Conservation (phyloP, 2,113 vertebrate genomes). For the Xenus cinereus region DNA sequence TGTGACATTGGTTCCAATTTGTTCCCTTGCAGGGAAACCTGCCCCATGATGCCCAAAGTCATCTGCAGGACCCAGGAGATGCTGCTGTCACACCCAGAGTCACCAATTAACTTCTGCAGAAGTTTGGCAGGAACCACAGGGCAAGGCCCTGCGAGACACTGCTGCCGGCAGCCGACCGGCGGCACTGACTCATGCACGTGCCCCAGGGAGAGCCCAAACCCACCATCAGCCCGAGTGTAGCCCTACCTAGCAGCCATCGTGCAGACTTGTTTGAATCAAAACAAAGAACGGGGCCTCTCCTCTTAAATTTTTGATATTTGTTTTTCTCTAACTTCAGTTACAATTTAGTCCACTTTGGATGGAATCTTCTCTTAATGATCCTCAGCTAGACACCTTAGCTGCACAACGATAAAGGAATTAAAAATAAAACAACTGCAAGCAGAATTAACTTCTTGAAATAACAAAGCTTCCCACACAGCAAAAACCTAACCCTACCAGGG, state of each 20-base stretch:
- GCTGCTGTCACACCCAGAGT: not conserved
- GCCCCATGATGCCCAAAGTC: not conserved
- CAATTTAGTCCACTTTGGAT: not conserved
- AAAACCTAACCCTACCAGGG: not conserved
- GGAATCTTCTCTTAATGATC: not conserved
- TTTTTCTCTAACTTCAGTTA: not conserved
- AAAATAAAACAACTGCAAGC: not conserved
- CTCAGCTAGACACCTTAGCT: not conserved
- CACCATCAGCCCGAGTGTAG: not conserved
- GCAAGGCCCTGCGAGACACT: not conserved
- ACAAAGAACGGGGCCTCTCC: not conserved
- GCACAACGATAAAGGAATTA: not conserved
- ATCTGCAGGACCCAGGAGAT: not conserved
- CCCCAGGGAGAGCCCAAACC: not conserved
- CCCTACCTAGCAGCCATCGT: rapidly evolving
- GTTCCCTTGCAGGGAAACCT: not conserved
- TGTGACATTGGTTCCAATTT: rapidly evolving
- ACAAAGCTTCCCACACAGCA: not conserved
- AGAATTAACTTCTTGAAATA: not conserved
- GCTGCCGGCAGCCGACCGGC: rapidly evolving
- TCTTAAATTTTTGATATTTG: not conserved
- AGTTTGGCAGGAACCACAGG: not conserved
- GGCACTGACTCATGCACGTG: not conserved
- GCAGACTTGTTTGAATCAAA: rapidly evolving
- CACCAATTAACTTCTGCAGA: not conserved